Base-by-base conservation (phyloP, 2,888 invertebrate genomes). In the Drosophila algonquin region DNA sequence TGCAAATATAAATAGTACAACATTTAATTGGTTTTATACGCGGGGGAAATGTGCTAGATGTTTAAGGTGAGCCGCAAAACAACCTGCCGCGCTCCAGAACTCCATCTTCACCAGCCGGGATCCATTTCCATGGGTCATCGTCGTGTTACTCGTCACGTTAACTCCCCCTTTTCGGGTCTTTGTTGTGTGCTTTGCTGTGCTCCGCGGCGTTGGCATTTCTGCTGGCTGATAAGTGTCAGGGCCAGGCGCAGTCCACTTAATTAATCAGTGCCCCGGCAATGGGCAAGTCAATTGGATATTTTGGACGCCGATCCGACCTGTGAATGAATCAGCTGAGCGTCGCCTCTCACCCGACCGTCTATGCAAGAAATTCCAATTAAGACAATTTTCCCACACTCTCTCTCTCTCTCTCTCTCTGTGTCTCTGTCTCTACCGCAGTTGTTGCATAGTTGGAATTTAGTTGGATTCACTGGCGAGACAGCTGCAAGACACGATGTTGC, bases 161-260 rank as follows among this genome's bases (percentile, higher is more conserved):
- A 82, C 81, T 82, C 81, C 81, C 68, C 83, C 81, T 81, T 82
- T 82, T 80, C 74, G 51, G 76, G 52, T 40, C 79, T 79, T 79
- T 84, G 81, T 81, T 79, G 70, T 71, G 46, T 48, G 45, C 60
- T 56, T 27, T 51, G 44, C 60, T 56, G 44, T 51, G 44, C 50
- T 54, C 40, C 44, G 45, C 63, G 44, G 58, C 52, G 74, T 54
- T 67, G 60, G 57, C 63, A 63, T 2, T 69, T 52, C 32, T 59
- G 52, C 52, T 56, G 30, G 60, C 76, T 82, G 82, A 83, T 83
- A 85, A 83, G 69, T 78, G 57, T 40, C 55, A 57, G 54, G 50
- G 47, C 63, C 45, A 67, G 50, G 52, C 40, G 40, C 50, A 57
- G 70, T 54, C 51, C 32, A 70, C n/a, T 81, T 60, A 67, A 79